A percentile compares a stretch with the other conserved stretches of the same genome.
phyloP scores from a whole-genome alignment of 2,888 invertebrate species.

The Apamea crenata region DNA sequence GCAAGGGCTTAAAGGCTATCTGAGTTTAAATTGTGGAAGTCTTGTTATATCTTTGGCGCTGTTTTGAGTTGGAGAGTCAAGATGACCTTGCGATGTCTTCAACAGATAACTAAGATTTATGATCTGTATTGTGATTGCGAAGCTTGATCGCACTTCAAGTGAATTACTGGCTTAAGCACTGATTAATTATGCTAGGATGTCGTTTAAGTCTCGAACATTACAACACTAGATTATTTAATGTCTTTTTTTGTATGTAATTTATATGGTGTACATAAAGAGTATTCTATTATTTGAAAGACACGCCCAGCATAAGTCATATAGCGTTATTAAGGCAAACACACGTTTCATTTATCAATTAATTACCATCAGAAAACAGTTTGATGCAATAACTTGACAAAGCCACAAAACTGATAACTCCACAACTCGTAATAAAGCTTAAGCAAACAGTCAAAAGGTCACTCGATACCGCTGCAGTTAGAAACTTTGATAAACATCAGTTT shows the following conservation, averaged over 20 bases:
- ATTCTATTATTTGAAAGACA: background rate
- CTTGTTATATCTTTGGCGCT: background rate
- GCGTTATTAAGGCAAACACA: background rate
- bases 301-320: background rate
- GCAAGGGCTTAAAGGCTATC: conserved; percentile 23
- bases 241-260: too few relatives aligned
- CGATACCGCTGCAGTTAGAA: conserved; percentile 7
- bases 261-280: too few relatives aligned
- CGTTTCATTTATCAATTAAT: background rate
- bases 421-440: background rate
- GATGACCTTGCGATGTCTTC: conserved; percentile 52
- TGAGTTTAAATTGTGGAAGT: conserved; percentile 27
- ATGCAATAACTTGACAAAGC: background rate
- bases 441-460: conserved; percentile 6
- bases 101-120: conserved; percentile 54
- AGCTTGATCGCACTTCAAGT: conserved; percentile 19
- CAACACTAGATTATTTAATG: background rate
- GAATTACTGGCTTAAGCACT: conserved; percentile 37
- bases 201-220: background rate
- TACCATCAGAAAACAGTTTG: background rate
- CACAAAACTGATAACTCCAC: background rate
- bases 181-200: conserved; percentile 40
- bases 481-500: conserved; percentile 26
- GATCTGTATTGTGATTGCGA: conserved; percentile 40
- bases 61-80: conserved; percentile 7